Evolutionary conservation across 2,113 vertebrate genomes (phyloP).

Genomic region (Xiphias gladius): DNA sequence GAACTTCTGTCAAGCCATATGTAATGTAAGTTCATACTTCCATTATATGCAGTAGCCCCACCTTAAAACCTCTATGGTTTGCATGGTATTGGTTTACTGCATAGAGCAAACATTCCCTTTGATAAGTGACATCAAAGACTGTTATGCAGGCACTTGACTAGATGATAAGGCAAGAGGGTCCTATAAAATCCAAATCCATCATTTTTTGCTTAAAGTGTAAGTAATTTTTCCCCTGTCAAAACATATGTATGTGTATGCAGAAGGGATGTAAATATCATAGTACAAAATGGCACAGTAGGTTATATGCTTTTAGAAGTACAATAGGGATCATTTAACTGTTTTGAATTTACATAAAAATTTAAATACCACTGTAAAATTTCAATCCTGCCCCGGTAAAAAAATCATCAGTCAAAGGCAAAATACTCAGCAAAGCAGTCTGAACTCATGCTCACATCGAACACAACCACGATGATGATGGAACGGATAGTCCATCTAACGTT

Average conservation of each 20-base stretch:
- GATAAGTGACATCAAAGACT: constrained; percentile 8
- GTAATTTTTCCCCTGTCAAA: background rate
- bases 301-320: background rate
- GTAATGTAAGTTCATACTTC: constrained; percentile 35
- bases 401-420: background rate
- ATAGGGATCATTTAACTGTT: background rate
- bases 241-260: background rate
- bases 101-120: constrained; percentile 31
- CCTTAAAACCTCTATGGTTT: constrained; percentile 31
- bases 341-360: background rate
- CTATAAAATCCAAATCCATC: constrained; percentile 1
- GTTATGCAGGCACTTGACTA: constrained; percentile 7
- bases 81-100: constrained; percentile 41
- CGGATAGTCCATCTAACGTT: no score
- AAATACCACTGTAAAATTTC: background rate
- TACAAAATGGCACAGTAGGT: background rate
- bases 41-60: constrained; percentile 11
- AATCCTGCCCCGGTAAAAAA: background rate
- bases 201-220: constrained; percentile 4
- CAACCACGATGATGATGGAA: background rate
- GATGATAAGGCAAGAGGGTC: background rate
- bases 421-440: background rate
- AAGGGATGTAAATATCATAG: background rate
- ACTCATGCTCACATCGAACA: background rate
- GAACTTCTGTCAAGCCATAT: constrained; percentile 31